Evolutionary conservation across 2,888 invertebrate species (phyloP).

Genomic region (Carpatolechia fugitivella): DNA sequence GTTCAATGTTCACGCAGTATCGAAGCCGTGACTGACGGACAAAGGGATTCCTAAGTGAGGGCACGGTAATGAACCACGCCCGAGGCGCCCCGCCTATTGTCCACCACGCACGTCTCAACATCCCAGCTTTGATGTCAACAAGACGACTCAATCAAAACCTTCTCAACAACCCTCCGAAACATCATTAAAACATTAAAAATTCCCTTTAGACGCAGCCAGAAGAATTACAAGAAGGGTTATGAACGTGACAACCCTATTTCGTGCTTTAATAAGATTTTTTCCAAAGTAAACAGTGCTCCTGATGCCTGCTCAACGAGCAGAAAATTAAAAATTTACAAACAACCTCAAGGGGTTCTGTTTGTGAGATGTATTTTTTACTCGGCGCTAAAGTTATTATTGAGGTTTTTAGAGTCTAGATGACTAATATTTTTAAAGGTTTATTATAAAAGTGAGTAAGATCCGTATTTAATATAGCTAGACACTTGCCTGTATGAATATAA

Average conservation of each 20-base stretch:
- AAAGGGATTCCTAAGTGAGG: slow-evolving; percentile 52
- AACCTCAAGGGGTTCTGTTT: slow-evolving; percentile 49
- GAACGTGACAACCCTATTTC: slow-evolving; percentile 50
- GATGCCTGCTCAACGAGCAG: slow-evolving; percentile 60
- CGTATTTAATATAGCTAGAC: not conserved
- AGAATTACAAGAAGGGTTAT: slow-evolving; percentile 32
- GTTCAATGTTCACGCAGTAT: slow-evolving; percentile 42
- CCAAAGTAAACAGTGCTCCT: slow-evolving; percentile 52
- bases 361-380: slow-evolving; percentile 19
- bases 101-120: slow-evolving; percentile 34
- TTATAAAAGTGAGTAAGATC: not conserved
- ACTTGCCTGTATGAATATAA: not conserved
- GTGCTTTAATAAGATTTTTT: slow-evolving; percentile 48
- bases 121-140: slow-evolving; percentile 41
- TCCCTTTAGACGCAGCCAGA: slow-evolving; percentile 22
- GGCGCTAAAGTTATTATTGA: not conserved
- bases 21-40: slow-evolving; percentile 52
- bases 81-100: slow-evolving; percentile 41
- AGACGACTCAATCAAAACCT: slow-evolving; percentile 14
- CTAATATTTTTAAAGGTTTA: not conserved
- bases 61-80: slow-evolving; percentile 54
- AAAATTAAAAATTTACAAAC: slow-evolving; percentile 66
- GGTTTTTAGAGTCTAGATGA: not conserved
- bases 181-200: slow-evolving; percentile 23
- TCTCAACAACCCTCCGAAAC: slow-evolving; percentile 35